These are phyloP conservation scores for Oncorhynchus nerka DNA, from an alignment of 2,113 vertebrate genomes.

Conservation along the genomic window DNA sequence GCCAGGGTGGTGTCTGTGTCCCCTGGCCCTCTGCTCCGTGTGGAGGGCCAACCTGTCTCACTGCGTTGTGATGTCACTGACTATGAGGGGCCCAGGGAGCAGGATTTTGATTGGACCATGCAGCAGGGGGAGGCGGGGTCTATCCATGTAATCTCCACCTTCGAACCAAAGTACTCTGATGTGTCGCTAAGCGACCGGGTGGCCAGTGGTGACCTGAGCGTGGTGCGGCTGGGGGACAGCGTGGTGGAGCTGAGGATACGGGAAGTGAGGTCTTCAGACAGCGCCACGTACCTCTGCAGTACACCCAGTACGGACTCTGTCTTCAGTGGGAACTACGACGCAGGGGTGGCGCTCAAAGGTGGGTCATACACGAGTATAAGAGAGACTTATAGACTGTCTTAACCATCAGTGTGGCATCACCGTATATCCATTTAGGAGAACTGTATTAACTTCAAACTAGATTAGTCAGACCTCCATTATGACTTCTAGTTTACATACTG, in stretches of 20 bases:
- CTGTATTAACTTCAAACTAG: no score
- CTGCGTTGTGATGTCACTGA: constrained; percentile 86
- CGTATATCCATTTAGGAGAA: no score
- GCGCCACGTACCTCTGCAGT: constrained; percentile 83
- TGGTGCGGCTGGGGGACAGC: constrained; percentile 76
- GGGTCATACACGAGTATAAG: background rate
- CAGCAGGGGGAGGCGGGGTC: background rate
- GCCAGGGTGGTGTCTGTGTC: constrained; percentile 87
- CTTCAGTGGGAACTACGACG: constrained; percentile 87
- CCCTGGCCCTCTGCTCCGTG: constrained; percentile 80
- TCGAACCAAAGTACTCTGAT: constrained; percentile 81
- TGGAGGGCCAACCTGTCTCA: constrained; percentile 80
- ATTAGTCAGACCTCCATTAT: no score
- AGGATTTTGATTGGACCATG: constrained; percentile 93
- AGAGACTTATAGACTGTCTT: background rate
- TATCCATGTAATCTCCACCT: constrained; percentile 84
- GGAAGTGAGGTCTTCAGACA: constrained; percentile 75
- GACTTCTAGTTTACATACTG: no score
- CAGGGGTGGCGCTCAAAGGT: constrained; percentile 86
- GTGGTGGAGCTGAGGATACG: constrained; percentile 83
- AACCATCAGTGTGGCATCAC: background rate
- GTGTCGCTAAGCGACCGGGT: constrained; percentile 74
- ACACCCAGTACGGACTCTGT: constrained; percentile 91
- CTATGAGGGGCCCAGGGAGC: constrained; percentile 87
- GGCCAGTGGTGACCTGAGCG: constrained; percentile 70